Evolutionary conservation across 2,888 invertebrate species (phyloP).

Genomic region (Andrena dorsata): DNA sequence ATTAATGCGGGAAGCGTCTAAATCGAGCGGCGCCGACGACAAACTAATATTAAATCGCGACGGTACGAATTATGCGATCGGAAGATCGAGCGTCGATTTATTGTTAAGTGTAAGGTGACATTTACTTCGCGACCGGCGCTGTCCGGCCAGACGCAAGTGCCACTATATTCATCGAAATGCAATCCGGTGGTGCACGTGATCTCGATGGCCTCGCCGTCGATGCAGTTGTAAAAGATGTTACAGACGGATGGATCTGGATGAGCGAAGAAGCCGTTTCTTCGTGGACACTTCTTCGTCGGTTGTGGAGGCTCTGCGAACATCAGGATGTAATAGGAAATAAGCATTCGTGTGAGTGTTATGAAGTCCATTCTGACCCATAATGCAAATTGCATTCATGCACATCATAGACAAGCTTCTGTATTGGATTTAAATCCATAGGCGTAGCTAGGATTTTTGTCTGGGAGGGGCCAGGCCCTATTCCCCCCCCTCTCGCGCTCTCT

Average conservation of each 20-base stretch:
- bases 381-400: too few species aligned
- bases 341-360: background rate
- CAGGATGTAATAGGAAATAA: constrained; percentile 28
- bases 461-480: too few species aligned
- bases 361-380: too few species aligned
- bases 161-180: constrained; percentile 95
- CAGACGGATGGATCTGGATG: constrained; percentile 94
- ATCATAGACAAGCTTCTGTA: too few species aligned
- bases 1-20: background rate
- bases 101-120: constrained; percentile 65
- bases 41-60: background rate
- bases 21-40: background rate
- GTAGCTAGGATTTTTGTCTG: too few species aligned
- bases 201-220: constrained; percentile 93
- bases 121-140: constrained; percentile 92
- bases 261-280: constrained; percentile 95
- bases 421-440: too few species aligned
- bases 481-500: too few species aligned
- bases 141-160: constrained; percentile 96
- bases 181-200: constrained; percentile 94
- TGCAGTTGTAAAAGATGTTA: constrained; percentile 95
- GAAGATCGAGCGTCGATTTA: background rate
- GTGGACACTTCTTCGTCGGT: constrained; percentile 90
- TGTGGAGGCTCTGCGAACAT: constrained; percentile 90
- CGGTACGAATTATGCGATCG: background rate